Evolutionary conservation across 2,888 invertebrate genomes (phyloP).

Genomic region (Itoplectis maculator): DNA sequence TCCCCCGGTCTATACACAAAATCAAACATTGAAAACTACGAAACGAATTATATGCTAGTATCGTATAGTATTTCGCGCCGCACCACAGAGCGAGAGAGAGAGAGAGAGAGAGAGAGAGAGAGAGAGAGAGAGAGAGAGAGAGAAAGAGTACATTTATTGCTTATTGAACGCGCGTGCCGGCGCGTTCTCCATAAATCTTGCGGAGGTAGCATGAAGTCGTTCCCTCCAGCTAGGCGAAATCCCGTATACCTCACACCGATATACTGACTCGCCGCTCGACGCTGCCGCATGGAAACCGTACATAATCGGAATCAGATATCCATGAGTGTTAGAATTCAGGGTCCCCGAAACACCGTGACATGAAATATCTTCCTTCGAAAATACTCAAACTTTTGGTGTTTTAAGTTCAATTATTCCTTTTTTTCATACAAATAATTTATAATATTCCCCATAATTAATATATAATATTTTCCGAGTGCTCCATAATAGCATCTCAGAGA

Average conservation of each 20-base stretch:
- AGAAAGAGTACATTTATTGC: conserved; percentile 62
- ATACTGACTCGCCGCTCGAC: conserved; percentile 44
- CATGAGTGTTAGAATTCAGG: conserved; percentile 47
- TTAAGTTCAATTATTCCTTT: background rate
- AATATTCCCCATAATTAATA: background rate
- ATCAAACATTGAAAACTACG: conserved; percentile 35
- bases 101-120: too few species aligned
- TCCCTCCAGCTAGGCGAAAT: conserved; percentile 43
- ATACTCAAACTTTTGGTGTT: background rate
- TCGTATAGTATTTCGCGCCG: conserved; percentile 36
- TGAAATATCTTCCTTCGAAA: conserved; percentile 19
- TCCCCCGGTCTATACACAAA: conserved; percentile 38
- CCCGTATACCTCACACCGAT: conserved; percentile 40
- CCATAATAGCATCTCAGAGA: background rate
- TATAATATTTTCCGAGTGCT: background rate
- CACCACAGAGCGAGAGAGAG: conserved; percentile 20
- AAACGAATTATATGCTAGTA: conserved; percentile 33
- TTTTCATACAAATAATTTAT: background rate
- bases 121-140: too few species aligned
- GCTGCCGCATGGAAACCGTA: conserved; percentile 50
- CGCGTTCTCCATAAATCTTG: conserved; percentile 64
- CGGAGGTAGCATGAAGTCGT: conserved; percentile 65
- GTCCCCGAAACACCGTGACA: conserved; percentile 37
- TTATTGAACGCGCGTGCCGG: conserved; percentile 66
- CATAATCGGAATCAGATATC: conserved; percentile 63